These are phyloP conservation scores for Drosophila pseudotalamancana DNA, from an alignment of 2,888 invertebrate genomes.

Conservation along the genomic window DNA sequence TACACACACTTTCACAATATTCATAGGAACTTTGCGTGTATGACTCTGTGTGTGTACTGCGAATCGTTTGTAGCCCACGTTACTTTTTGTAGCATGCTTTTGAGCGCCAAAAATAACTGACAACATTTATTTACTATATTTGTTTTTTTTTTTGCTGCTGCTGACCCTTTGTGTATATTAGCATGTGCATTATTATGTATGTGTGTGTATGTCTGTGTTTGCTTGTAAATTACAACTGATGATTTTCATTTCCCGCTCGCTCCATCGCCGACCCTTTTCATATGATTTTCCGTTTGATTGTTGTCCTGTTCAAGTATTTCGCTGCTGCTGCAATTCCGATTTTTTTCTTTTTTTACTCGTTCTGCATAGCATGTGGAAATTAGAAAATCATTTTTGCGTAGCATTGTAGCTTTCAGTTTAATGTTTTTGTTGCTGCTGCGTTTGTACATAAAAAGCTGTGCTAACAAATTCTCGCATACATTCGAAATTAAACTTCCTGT, in stretches of 20 bases:
- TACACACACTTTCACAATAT: constrained; percentile 28
- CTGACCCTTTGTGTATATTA: constrained; percentile 15
- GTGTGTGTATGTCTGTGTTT: constrained; percentile 14
- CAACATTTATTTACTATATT: constrained; percentile 16
- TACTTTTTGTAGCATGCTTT: constrained; percentile 41
- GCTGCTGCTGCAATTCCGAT: constrained; percentile 26
- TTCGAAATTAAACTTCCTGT: constrained; percentile 75
- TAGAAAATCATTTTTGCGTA: constrained; percentile 69
- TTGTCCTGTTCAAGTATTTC: constrained; percentile 29
- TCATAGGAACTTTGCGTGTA: constrained; percentile 12
- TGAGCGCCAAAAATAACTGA: constrained; percentile 34
- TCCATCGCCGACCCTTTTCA: not conserved
- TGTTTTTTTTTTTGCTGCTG: not conserved
- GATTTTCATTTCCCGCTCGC: constrained; percentile 51
- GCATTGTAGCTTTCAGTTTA: constrained; percentile 33
- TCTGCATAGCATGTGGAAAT: constrained; percentile 64
- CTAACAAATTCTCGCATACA: constrained; percentile 40
- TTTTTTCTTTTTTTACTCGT: constrained; percentile 10
- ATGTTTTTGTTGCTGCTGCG: constrained; percentile 5
- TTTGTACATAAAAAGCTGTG: constrained; percentile 26
- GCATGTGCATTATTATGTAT: constrained; percentile 4
- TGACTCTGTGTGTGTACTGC: not conserved
- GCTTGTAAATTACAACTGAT: constrained; percentile 64
- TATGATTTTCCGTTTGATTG: constrained; percentile 29
- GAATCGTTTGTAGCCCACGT: constrained; percentile 12